A percentile compares a stretch with the other conserved stretches of the same genome.
phyloP scores from a whole-genome alignment of 2,113 vertebrate species.

The Megaptera novaeangliae region DNA sequence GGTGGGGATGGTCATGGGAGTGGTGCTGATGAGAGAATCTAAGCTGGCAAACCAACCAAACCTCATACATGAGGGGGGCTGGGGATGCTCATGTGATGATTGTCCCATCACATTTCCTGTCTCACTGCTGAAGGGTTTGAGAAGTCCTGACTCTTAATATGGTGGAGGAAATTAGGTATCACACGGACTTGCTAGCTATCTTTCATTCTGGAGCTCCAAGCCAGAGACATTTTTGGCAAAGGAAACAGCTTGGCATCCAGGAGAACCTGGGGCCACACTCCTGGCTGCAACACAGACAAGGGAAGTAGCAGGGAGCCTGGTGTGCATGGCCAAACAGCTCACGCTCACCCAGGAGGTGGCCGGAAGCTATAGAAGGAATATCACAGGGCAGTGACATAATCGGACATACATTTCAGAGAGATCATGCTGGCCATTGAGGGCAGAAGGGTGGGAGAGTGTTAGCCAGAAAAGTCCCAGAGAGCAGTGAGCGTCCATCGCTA shows the following conservation, averaged over 20 bases:
- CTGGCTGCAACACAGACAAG: not conserved
- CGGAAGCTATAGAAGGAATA: not conserved
- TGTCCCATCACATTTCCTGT: not conserved
- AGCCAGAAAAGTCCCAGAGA: not conserved
- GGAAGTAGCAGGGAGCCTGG: not conserved
- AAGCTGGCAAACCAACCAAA: not conserved
- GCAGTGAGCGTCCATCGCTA: not conserved
- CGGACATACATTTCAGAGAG: not conserved
- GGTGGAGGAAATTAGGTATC: not conserved
- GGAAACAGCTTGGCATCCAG: not conserved
- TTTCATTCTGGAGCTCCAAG: not conserved
- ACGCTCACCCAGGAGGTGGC: not conserved
- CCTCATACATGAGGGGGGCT: not conserved
- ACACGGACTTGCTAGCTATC: not conserved
- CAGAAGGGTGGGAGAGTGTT: not conserved
- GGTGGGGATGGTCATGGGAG: no score
- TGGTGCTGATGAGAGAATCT: not conserved
- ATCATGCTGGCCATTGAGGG: fast-evolving
- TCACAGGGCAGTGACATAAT: not conserved
- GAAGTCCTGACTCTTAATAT: not conserved
- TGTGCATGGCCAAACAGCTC: not conserved
- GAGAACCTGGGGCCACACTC: not conserved
- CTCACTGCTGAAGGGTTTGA: not conserved
- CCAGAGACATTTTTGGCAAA: not conserved
- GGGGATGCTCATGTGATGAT: fast-evolving